Conservation (phyloP, 2,888 invertebrate species). For the Diplazon laetatorius region DNA sequence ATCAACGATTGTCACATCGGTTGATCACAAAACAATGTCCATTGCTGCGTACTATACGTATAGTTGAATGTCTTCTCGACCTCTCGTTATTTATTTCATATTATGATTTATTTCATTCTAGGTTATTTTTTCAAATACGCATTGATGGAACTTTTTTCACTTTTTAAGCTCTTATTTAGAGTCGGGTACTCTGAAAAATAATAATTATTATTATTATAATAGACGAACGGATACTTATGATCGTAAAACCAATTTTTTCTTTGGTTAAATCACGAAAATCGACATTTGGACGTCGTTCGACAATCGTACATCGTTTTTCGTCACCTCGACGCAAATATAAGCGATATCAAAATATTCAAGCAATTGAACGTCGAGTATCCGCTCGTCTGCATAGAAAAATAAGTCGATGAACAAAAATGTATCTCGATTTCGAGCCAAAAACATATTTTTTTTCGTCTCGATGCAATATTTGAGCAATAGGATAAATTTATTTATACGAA, state of each 20-base stretch:
- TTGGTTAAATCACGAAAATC: not conserved
- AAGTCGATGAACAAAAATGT: constrained; percentile 10
- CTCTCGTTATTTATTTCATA: constrained; percentile 15
- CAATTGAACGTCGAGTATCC: not conserved
- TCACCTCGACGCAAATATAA: too few species aligned
- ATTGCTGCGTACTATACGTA: constrained; percentile 1
- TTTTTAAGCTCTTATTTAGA: constrained; percentile 47
- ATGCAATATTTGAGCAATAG: constrained; percentile 61
- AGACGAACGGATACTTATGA: not conserved
- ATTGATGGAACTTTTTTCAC: not conserved
- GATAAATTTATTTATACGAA: constrained; percentile 61
- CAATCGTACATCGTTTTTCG: too few species aligned
- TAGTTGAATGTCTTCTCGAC: constrained; percentile 19
- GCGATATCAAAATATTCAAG: too few species aligned
- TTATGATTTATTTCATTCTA: not conserved
- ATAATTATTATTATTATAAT: not conserved
- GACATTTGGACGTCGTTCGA: not conserved
- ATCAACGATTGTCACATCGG: constrained; percentile 22
- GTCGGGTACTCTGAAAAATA: constrained; percentile 68
- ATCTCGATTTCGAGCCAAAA: constrained; percentile 34
- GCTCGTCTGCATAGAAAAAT: constrained; percentile 5
- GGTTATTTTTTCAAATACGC: not conserved
- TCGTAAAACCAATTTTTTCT: too few species aligned
- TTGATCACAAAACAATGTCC: not conserved
- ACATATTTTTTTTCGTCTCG: constrained; percentile 37